A percentile compares a stretch with the other conserved stretches of the same genome.
Conservation (phyloP, 2,113 vertebrate species). For the Helogale parvula region DNA sequence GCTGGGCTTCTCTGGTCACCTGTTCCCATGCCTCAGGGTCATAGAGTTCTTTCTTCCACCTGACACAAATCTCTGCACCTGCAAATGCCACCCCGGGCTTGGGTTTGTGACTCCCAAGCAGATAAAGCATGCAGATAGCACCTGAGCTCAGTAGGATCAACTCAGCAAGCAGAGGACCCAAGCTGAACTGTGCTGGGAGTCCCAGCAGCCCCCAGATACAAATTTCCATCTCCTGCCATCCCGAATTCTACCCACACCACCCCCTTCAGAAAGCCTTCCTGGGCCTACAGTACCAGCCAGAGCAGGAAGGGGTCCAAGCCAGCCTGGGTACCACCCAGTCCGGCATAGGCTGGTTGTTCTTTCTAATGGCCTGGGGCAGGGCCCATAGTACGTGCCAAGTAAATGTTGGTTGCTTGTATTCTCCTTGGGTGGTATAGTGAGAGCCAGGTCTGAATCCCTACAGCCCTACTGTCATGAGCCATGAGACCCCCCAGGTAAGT, state of each 20-base stretch:
- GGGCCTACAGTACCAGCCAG: no score
- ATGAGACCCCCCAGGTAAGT: not conserved
- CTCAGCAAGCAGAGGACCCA: not conserved
- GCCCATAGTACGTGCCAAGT: fast-evolving
- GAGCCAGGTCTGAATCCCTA: not conserved
- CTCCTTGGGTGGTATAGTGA: not conserved
- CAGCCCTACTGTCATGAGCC: no score
- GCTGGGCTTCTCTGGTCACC: not conserved
- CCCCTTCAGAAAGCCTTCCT: not conserved
- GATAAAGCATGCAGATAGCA: fast-evolving
- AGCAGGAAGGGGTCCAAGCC: not conserved
- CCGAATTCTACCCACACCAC: not conserved
- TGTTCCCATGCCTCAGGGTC: not conserved
- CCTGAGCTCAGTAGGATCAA: no score
- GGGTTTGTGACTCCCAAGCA: not conserved
- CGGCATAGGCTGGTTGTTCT: not conserved
- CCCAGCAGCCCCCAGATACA: not conserved
- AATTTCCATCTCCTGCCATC: not conserved
- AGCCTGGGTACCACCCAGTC: not conserved
- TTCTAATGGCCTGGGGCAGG: not conserved
- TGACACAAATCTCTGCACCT: not conserved
- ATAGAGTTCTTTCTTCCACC: not conserved
- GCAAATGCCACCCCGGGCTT: not conserved
- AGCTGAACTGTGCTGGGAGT: not conserved
- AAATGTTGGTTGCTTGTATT: not conserved